Conservation (phyloP, 2,888 invertebrate species). For the Cotesia congregata region DNA sequence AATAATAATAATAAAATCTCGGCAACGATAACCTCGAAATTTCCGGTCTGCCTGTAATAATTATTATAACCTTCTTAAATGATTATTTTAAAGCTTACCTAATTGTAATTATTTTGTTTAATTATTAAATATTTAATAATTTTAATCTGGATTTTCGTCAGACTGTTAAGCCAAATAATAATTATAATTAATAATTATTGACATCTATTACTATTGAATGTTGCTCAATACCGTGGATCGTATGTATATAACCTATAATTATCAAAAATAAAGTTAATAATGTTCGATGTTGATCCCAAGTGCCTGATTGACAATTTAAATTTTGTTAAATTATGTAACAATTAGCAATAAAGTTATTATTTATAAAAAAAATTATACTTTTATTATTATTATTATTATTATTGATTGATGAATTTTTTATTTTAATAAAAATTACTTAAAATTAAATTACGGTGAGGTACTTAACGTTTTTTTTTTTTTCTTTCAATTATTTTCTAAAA, state of each 20-base stretch:
- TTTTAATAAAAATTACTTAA: background rate
- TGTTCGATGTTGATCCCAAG: background rate
- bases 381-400: background rate
- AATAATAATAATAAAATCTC: slow-evolving; percentile 35
- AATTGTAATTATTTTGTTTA: background rate
- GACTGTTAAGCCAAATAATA: slow-evolving; percentile 64
- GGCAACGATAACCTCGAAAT: slow-evolving; percentile 46
- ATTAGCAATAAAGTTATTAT: background rate
- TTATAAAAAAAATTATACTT: too few relatives aligned
- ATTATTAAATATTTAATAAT: slow-evolving; percentile 33
- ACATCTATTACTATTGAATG: slow-evolving; percentile 27
- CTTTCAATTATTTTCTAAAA: background rate
- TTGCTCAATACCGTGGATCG: slow-evolving; percentile 48
- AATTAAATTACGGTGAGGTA: background rate
- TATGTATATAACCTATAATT: background rate
- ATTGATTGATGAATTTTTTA: background rate
- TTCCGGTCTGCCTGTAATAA: slow-evolving; percentile 25
- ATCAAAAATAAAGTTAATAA: background rate
- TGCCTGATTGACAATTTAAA: background rate
- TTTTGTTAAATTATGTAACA: background rate
- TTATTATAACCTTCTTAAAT: slow-evolving; percentile 7
- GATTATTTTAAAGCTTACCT: background rate
- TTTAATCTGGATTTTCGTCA: slow-evolving; percentile 46
- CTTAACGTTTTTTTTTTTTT: background rate
- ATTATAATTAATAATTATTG: slow-evolving; percentile 31